Evolutionary conservation across 2,888 invertebrate genomes (phyloP), one percentile per base, ranked within the genome.

Genomic region (Blomia tropicalis): DNA sequence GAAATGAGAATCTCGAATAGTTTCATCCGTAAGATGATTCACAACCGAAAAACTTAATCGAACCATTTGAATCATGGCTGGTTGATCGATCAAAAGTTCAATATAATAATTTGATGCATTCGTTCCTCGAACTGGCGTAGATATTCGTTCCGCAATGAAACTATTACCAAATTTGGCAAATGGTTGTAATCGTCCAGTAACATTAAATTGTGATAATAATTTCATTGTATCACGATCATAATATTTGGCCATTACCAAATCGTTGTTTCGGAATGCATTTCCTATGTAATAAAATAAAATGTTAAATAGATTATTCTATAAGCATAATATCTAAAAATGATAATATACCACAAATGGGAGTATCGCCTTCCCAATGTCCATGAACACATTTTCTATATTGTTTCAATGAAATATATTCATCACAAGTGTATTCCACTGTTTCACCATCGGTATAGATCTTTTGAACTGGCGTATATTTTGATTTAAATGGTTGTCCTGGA

Each of bases 361-460:
- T 29, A 4, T 54, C 31, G 11, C 54, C 54, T 2, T 4, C 4
- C 61, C 61, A 61, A 19, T 61, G 29, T 27, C 61, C 61, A 31
- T 61, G 32, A 22, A 54, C 29, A 54, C 61, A 61, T 41, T 61
- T 61, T 54, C 61, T 1, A 25, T 56, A 56, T 36, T 61, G 61
- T 61, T 61, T 61, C 29, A 61, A 29, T 31, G 61, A 61, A 25
- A 61, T 61, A 32, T 36, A 61, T 29, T 61, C 54, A 36, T 54
- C 53, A 54, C 61, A 61, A 30, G 53, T 61, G 43, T 61, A 61
- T 19, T 19, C 31, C 4, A 61, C 32, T 17, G 54, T 19, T 27
- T 61, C 61, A 19, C 29, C 61, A 31, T 61, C 61, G 4, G 19
- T 53, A 29, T 54, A 61, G 1, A 32, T 53, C 7, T 19, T 19